These are phyloP conservation scores for Plectrocnemia conspersa DNA, from an alignment of 1,140 invertebrate species.

Conservation along the genomic window DNA sequence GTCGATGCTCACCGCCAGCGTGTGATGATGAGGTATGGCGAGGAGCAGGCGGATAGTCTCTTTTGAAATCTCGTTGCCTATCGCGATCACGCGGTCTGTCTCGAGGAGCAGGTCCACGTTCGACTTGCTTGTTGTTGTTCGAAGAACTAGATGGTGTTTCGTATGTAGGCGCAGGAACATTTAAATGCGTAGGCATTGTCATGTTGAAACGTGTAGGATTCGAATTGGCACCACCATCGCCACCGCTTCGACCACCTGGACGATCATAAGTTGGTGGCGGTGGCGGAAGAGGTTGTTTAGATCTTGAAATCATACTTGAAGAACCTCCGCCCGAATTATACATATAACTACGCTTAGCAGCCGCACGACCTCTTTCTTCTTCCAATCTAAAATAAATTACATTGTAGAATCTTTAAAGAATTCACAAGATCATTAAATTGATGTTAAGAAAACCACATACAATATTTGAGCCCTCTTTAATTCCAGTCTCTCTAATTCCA, in stretches of 20 bases:
- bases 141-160: constrained; percentile 36
- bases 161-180: constrained; percentile 42
- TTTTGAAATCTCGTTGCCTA: constrained; percentile 45
- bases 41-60: constrained; percentile 39
- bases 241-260: constrained; percentile 4
- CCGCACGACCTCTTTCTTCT: constrained; percentile 41
- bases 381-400: constrained; percentile 39
- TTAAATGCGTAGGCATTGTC: constrained; percentile 45
- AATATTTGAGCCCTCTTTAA: constrained; percentile 70
- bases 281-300: constrained; percentile 13
- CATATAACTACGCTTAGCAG: constrained; percentile 30
- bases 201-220: constrained; percentile 42
- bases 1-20: too few relatives aligned
- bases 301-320: constrained; percentile 4
- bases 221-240: constrained; percentile 7
- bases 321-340: constrained; percentile 25
- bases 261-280: constrained; percentile 5
- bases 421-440: constrained; percentile 1
- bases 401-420: neutral
- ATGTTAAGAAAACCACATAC: constrained; percentile 37
- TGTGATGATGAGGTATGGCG: constrained; percentile 16
- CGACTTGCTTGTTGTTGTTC: neutral
- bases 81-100: constrained; percentile 36
- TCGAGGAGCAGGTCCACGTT: constrained; percentile 3
- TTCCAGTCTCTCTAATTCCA: constrained; percentile 78